These are phyloP conservation scores for Scaptomyza flava DNA, from an alignment of 2,888 invertebrate genomes.

Conservation along the genomic window DNA sequence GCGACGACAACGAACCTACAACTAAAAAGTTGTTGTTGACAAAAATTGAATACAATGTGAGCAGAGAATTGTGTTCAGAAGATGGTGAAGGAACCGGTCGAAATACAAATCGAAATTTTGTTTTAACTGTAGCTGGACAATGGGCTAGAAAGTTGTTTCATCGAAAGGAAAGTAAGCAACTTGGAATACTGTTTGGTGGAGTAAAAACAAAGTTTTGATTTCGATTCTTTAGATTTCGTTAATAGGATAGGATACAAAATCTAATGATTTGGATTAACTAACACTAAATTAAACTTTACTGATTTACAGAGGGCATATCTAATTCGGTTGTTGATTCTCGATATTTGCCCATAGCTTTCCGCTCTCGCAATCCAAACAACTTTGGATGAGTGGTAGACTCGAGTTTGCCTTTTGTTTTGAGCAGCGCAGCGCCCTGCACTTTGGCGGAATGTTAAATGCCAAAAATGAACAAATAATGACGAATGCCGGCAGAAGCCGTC, in stretches of 20 bases:
- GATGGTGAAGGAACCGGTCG: constrained; percentile 49
- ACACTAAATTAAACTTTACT: no score
- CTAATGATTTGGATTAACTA: no score
- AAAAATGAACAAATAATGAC: constrained; percentile 83
- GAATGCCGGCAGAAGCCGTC: constrained; percentile 70
- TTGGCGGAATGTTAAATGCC: constrained; percentile 82
- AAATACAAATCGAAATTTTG: constrained; percentile 20
- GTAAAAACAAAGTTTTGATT: no score
- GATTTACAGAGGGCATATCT: neutral
- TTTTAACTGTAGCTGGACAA: constrained; percentile 23
- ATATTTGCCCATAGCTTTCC: constrained; percentile 29
- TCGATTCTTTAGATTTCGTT: no score
- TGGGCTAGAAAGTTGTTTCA: constrained; percentile 25
- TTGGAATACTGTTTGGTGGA: neutral
- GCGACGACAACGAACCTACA: constrained; percentile 51
- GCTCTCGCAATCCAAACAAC: constrained; percentile 2
- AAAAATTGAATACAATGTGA: constrained; percentile 70
- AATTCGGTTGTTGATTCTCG: neutral
- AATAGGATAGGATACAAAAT: no score
- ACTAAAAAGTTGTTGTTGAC: constrained; percentile 58
- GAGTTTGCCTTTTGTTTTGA: constrained; percentile 26
- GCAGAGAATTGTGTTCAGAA: constrained; percentile 14
- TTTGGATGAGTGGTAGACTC: constrained; percentile 35
- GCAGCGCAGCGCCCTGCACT: constrained; percentile 41
- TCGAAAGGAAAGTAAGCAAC: neutral